Conservation (phyloP, 2,797 vertebrate genomes). For the Eleutherodactylus coqui region DNA sequence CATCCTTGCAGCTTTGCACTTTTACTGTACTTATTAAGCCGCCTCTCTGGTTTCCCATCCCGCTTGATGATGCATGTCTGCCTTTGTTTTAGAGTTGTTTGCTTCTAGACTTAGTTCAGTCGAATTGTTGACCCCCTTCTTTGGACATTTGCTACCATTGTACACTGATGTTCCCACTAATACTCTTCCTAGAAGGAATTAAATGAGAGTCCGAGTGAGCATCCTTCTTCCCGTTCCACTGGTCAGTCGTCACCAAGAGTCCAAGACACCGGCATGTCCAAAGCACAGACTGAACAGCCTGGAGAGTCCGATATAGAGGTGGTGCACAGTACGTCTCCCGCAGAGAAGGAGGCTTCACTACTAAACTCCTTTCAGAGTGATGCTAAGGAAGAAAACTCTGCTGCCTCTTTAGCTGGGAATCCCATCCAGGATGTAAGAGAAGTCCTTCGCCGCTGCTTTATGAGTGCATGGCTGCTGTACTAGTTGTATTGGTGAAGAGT, state of each 20-base stretch:
- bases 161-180: not conserved
- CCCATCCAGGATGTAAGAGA: conserved; percentile 52
- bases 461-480: not conserved
- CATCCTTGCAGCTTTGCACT: not conserved
- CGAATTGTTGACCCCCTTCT: too few relatives aligned
- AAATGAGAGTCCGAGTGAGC: not conserved
- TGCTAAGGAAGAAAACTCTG: conserved; percentile 7
- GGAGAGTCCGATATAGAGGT: not conserved
- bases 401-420: conserved; percentile 14
- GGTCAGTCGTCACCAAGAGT: not conserved
- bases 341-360: not conserved
- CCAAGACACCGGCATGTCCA: conserved; percentile 4
- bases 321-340: not conserved
- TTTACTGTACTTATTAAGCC: not conserved
- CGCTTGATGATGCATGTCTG: not conserved
- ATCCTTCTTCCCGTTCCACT: conserved; percentile 15
- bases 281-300: not conserved
- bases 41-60: not conserved
- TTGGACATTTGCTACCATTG: not conserved
- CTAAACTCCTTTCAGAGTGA: not conserved
- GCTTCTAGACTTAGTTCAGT: not conserved
- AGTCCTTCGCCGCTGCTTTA: not conserved
- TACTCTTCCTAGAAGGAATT: conserved; percentile 29
- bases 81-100: not conserved
- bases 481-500: not conserved